Conservation (phyloP, 2,797 vertebrate species). For the Spondyliosoma cantharus region DNA sequence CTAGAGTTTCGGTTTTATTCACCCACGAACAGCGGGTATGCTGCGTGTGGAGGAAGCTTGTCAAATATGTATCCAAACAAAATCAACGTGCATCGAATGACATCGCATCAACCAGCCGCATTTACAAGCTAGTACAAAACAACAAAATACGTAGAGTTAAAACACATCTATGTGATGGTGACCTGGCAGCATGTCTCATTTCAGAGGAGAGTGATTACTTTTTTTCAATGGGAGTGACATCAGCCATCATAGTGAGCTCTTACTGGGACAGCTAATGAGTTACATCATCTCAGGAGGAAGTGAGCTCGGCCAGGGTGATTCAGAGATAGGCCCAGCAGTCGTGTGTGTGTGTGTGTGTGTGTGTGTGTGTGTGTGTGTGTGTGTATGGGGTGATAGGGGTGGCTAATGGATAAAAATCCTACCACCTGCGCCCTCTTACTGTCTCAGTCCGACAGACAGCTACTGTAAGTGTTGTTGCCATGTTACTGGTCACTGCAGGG, state of each 20-base stretch:
- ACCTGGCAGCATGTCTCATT: constrained; percentile 6
- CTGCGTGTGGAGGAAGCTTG: too few species aligned
- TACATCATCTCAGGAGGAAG: constrained; percentile 74
- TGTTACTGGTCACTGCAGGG: constrained; percentile 39
- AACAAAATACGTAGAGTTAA: too few species aligned
- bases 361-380: constrained; percentile 16
- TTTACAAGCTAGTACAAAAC: too few species aligned
- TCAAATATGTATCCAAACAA: too few species aligned
- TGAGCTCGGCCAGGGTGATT: constrained; percentile 70
- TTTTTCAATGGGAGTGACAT: constrained; percentile 71
- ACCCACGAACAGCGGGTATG: too few species aligned
- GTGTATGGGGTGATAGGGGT: constrained; percentile 36
- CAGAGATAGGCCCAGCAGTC: constrained; percentile 49
- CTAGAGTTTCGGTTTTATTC: too few species aligned
- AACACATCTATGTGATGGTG: background rate
- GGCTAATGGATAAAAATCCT: constrained; percentile 69
- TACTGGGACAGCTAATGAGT: constrained; percentile 64
- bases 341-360: constrained; percentile 17
- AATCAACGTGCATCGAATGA: too few species aligned
- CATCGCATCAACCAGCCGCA: too few species aligned
- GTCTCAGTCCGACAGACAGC: constrained; percentile 35
- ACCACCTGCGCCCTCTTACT: constrained; percentile 76
- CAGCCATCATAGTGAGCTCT: constrained; percentile 59
- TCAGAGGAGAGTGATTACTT: background rate
- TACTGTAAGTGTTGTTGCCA: constrained; percentile 58